Conservation (phyloP, 2,797 vertebrate species). For the Anas bahamensis region DNA sequence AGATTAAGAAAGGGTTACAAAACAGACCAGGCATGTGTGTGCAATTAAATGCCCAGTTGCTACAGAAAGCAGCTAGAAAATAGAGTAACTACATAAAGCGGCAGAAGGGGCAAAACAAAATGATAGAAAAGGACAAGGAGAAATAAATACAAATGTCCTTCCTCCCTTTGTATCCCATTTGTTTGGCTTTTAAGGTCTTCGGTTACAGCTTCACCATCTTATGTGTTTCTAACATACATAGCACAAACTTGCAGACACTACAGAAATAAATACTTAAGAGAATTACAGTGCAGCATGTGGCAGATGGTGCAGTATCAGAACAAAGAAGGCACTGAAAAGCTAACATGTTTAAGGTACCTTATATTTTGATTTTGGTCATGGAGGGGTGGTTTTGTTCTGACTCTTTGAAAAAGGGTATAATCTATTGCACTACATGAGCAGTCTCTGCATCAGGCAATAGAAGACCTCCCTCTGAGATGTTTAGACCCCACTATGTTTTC, state of each 20-base stretch:
- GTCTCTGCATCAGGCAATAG: background rate
- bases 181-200: background rate
- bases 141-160: background rate
- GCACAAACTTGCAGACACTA: background rate
- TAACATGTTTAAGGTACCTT: background rate
- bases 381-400: constrained; percentile 1
- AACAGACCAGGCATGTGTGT: background rate
- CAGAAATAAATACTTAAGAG: constrained; percentile 5
- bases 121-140: background rate
- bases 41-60: background rate
- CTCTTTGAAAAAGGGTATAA: background rate
- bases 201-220: background rate
- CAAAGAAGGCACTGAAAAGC: constrained; percentile 7
- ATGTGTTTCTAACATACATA: background rate
- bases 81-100: background rate
- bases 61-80: background rate
- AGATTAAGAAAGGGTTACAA: background rate
- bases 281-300: background rate
- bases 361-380: background rate
- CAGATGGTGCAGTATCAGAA: background rate
- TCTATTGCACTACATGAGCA: background rate
- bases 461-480: constrained; percentile 12
- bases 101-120: background rate
- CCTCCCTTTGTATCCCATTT: background rate
- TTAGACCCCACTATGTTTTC: background rate